These are phyloP conservation scores for Andricus quercusramuli DNA, from an alignment of 2,888 invertebrate genomes.

Conservation along the genomic window DNA sequence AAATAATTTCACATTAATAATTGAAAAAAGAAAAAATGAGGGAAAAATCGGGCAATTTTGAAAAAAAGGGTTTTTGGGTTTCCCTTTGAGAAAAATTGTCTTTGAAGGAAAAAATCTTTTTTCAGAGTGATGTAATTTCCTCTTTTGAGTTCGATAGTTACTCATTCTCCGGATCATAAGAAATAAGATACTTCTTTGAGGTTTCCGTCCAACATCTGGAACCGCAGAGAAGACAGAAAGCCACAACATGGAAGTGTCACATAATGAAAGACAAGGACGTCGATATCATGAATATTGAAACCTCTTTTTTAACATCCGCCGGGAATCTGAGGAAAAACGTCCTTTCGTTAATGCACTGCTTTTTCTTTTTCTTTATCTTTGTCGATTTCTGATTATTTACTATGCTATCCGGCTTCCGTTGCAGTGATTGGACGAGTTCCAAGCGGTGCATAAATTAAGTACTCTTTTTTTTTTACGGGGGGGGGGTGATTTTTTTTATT, in stretches of 20 bases:
- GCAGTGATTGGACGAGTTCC: not conserved
- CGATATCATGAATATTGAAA: slow-evolving; percentile 7
- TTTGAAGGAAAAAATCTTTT: too few species aligned
- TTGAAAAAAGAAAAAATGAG: too few species aligned
- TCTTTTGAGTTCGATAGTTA: not conserved
- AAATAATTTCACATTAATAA: too few species aligned
- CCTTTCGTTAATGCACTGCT: not conserved
- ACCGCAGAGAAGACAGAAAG: slow-evolving; percentile 13
- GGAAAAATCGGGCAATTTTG: too few species aligned
- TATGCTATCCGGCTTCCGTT: not conserved
- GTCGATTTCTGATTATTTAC: not conserved
- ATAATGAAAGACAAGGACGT: not conserved
- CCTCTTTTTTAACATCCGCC: slow-evolving; percentile 17
- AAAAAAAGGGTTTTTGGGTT: too few species aligned
- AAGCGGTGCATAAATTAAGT: not conserved
- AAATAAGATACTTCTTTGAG: slow-evolving; percentile 27
- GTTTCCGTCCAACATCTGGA: slow-evolving; percentile 27
- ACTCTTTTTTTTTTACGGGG: too few species aligned
- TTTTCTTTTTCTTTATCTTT: not conserved
- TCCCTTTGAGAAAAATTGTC: too few species aligned
- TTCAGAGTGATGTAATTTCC: not conserved
- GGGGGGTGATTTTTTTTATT: too few species aligned
- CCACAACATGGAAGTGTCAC: slow-evolving; percentile 13
- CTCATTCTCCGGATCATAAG: not conserved
- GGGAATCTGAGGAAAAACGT: not conserved